Evolutionary conservation across 1,140 invertebrate species (phyloP), one percentile per base, ranked within the genome.

Genomic region (Chrysomallon squamiferum): DNA sequence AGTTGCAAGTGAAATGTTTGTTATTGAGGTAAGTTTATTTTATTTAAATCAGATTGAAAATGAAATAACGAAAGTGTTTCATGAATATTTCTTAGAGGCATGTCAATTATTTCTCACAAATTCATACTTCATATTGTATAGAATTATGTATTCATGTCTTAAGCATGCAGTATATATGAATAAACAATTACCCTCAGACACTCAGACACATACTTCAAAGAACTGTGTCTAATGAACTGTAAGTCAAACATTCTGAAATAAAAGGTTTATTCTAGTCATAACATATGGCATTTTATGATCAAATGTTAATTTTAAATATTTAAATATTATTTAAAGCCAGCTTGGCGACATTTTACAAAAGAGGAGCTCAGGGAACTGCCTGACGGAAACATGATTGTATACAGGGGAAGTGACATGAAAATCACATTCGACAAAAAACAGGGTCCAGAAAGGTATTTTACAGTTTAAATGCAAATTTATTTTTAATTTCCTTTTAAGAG

Each of bases 1-100:
- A 2, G 35, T 59, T 49, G 59, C 61, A 2, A 59, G 59, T n/a
- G 11, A 62, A 5, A 43, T 65, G 58, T 69, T 64, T 58, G 62
- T 57, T 22, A 64, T 69, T 58, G 68, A 69, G 63, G 68, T 69
- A 61, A 43, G 25, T 52, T 27, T 32, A 5, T 22, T 25, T n/a
- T 43, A 22, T n/a, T n/a, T n/a, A n/a, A n/a, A n/a, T n/a, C n/a
- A n/a, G n/a, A n/a, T n/a, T n/a, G n/a, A n/a, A n/a, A n/a, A n/a
- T n/a, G n/a, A n/a, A n/a, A n/a, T n/a, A n/a, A n/a, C n/a, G n/a
- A n/a, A n/a, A n/a, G n/a, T 25, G 4, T 61, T 61, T 4, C 57
- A 18, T 38, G 6, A 25, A 20, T 33, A 18, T 4, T 9, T 32
- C 4, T 32, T 30, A 9, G 32, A 18, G 18, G 2, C 38, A 22